phyloP scores from a whole-genome alignment of 2,113 vertebrate species.

The Gymnobelideus leadbeateri region DNA sequence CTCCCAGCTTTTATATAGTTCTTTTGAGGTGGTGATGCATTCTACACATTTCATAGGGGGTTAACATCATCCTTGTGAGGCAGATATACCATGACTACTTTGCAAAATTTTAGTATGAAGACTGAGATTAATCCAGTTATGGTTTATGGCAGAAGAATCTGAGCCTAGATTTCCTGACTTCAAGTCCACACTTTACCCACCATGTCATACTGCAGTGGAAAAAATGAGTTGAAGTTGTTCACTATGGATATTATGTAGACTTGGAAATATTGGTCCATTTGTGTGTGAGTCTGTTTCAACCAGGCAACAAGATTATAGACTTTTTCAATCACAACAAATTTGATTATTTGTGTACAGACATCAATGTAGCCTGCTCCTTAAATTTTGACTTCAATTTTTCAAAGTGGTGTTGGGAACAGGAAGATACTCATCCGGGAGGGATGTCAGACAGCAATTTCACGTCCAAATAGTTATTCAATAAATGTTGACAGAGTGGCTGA shows the following conservation, averaged over 20 bases:
- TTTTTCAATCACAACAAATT: not conserved
- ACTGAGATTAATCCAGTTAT: no score
- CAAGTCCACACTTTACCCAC: not conserved
- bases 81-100: no score
- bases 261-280: not conserved
- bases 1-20: no score
- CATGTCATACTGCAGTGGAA: not conserved
- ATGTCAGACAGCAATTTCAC: slow-evolving; percentile 2
- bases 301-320: not conserved
- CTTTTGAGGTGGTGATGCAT: no score
- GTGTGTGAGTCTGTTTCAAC: not conserved
- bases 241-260: not conserved
- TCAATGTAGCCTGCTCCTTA: not conserved
- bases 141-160: no score
- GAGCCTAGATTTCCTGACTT: not conserved
- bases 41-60: no score
- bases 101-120: no score
- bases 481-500: not conserved
- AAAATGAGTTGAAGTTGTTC: not conserved
- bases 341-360: not conserved
- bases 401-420: not conserved
- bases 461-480: not conserved
- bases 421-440: slow-evolving; percentile 5
- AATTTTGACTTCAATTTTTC: not conserved
- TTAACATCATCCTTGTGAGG: no score